phyloP scores from a whole-genome alignment of 1,140 invertebrate species.

The Nasonia vitripennis region DNA sequence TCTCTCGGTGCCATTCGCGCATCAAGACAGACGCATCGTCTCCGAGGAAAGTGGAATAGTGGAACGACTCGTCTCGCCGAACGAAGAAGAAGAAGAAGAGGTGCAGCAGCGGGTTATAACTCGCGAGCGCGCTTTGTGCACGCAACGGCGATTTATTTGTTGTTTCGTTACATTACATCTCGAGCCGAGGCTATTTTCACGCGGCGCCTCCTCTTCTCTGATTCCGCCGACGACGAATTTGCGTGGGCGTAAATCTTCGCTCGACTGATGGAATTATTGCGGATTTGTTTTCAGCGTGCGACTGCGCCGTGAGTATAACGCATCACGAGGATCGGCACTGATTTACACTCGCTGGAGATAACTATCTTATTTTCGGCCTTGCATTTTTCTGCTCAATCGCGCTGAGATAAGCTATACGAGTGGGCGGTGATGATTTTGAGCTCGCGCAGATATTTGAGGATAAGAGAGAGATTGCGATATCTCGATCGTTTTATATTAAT shows the following conservation, averaged over 20 bases:
- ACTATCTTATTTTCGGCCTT: neutral
- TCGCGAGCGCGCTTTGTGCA: no score
- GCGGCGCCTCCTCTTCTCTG: neutral
- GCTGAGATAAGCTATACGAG: neutral
- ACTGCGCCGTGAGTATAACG: neutral
- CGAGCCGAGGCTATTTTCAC: slow-evolving; percentile 10
- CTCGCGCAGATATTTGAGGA: no score
- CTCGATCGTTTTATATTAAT: no score
- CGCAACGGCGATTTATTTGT: slow-evolving; percentile 10
- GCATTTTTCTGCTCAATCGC: neutral
- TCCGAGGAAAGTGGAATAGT: slow-evolving; percentile 33
- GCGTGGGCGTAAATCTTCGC: neutral
- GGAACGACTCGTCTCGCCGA: neutral
- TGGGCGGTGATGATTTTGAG: neutral
- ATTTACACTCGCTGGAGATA: neutral
- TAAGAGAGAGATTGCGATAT: no score
- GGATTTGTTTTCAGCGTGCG: neutral
- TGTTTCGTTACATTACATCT: slow-evolving; percentile 17
- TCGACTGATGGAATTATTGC: neutral
- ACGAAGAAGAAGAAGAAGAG: neutral
- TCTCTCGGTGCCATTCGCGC: neutral
- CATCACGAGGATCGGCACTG: neutral
- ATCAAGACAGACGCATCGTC: neutral
- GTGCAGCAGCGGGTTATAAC: no score
- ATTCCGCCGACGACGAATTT: neutral